phyloP scores from a whole-genome alignment of 2,113 vertebrate species.

The Gulo gulo region DNA sequence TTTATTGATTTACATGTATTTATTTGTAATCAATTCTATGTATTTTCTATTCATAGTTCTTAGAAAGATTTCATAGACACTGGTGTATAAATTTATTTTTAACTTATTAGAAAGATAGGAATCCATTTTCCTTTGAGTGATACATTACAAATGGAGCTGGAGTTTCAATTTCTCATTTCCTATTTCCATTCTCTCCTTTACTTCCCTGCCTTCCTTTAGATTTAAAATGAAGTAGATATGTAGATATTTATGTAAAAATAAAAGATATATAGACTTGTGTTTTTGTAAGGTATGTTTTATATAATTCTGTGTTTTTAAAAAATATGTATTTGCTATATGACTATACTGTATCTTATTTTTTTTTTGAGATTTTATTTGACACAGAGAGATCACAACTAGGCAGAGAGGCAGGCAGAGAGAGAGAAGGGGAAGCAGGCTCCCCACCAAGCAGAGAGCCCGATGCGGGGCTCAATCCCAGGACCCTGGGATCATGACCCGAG shows the following conservation, averaged over 20 bases:
- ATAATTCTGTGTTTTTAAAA: not conserved
- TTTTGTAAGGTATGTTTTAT: not conserved
- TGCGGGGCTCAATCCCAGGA: too few relatives aligned
- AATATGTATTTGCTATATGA: not conserved
- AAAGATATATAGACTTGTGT: not conserved
- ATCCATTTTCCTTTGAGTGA: not conserved
- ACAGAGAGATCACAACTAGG: too few relatives aligned
- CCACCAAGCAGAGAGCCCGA: too few relatives aligned
- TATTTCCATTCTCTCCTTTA: not conserved
- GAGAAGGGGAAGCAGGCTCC: too few relatives aligned
- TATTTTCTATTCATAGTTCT: not conserved
- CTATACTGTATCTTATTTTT: not conserved
- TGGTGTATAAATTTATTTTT: not conserved
- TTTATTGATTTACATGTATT: not conserved
- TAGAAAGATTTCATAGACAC: not conserved
- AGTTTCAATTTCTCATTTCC: not conserved
- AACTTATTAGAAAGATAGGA: not conserved
- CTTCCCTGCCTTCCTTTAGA: not conserved
- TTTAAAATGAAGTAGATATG: not conserved
- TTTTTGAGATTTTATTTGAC: too few relatives aligned
- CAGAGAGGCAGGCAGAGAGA: too few relatives aligned
- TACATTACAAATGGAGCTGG: not conserved
- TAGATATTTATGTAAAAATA: not conserved
- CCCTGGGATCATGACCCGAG: too few relatives aligned
- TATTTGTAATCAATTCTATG: not conserved